Conservation (phyloP, 2,113 vertebrate genomes). For the Globicephala melas region DNA sequence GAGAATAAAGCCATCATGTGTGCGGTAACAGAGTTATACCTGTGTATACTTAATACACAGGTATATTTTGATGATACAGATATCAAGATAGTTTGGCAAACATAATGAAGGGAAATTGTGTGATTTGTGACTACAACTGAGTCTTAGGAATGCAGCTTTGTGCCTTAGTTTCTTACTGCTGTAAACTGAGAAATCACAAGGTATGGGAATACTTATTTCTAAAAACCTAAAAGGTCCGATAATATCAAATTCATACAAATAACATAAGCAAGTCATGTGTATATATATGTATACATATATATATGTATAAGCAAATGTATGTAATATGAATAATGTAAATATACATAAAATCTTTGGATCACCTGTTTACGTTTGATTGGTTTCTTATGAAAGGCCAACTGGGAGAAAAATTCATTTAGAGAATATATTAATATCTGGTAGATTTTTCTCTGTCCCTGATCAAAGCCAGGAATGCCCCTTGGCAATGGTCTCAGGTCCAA, state of each 20-base stretch:
- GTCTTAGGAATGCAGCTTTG: background rate
- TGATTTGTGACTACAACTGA: background rate
- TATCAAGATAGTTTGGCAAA: background rate
- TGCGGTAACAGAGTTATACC: background rate
- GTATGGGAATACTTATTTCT: background rate
- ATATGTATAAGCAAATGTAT: background rate
- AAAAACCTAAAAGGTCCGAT: background rate
- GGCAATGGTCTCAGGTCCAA: background rate
- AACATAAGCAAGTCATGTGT: background rate
- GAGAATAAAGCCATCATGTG: background rate
- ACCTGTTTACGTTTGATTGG: background rate
- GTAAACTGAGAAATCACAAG: background rate
- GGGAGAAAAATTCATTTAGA: background rate
- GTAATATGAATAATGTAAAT: background rate
- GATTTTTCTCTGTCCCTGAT: background rate
- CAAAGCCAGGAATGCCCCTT: background rate
- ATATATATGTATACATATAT: background rate
- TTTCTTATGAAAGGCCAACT: background rate
- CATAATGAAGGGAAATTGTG: background rate
- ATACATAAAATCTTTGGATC: background rate
- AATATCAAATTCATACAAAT: background rate
- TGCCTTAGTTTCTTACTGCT: background rate
- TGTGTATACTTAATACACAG: too few relatives aligned
- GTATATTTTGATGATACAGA: background rate
- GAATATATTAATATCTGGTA: background rate